Conservation (phyloP, 2,888 invertebrate species). For the Incurvaria masculella region DNA sequence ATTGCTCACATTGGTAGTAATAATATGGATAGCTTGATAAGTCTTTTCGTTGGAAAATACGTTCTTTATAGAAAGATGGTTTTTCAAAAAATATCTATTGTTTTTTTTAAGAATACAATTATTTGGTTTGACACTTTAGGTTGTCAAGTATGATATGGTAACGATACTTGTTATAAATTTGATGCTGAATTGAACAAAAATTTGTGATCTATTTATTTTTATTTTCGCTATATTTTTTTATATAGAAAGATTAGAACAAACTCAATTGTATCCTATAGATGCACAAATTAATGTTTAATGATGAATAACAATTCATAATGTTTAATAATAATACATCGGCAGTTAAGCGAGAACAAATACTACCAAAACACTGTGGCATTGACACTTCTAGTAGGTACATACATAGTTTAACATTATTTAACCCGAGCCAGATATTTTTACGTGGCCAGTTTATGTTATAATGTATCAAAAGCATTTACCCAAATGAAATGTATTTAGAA, state of each 20-base stretch:
- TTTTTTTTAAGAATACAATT: constrained; percentile 4
- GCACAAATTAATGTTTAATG: background rate
- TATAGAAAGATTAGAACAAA: constrained; percentile 5
- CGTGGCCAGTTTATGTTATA: background rate
- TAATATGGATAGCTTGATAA: background rate
- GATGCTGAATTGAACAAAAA: background rate
- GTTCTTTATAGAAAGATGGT: constrained; percentile 4
- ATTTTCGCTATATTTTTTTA: background rate
- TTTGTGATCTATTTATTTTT: too few species aligned
- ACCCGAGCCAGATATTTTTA: background rate
- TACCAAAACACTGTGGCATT: background rate
- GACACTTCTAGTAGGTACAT: background rate
- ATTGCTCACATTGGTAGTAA: background rate
- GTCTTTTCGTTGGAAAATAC: constrained; percentile 1
- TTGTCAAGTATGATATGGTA: background rate
- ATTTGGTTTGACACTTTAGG: constrained; percentile 6
- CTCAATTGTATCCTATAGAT: background rate
- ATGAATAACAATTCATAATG: background rate
- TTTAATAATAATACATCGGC: constrained; percentile 1
- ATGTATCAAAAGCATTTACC: background rate
- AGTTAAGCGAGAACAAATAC: too few species aligned
- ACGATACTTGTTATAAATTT: background rate
- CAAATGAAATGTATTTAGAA: background rate
- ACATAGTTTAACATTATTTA: too few species aligned
- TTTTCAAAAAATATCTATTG: background rate